Conservation (phyloP, 2,113 vertebrate genomes). For the Xenotilapia caudafasciata region DNA sequence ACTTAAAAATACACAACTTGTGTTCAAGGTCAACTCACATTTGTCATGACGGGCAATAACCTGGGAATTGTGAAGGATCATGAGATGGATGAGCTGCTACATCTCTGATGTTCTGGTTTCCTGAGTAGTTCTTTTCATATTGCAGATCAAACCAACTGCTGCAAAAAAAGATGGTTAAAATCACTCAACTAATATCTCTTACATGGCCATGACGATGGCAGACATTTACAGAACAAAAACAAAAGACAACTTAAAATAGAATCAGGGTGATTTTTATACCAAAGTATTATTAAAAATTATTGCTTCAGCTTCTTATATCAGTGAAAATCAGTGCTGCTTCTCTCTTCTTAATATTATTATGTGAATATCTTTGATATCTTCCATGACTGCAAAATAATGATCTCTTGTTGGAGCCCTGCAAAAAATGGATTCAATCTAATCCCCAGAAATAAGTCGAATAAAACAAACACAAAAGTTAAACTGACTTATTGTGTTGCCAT, state of each 20-base stretch:
- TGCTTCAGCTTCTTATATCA: background rate
- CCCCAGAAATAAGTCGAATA: background rate
- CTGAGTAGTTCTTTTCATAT: background rate
- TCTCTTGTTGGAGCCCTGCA: background rate
- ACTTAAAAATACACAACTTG: background rate
- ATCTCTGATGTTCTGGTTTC: background rate
- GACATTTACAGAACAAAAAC: background rate
- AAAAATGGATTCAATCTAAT: background rate
- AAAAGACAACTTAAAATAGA: background rate
- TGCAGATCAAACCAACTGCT: background rate
- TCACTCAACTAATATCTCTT: background rate
- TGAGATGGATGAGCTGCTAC: background rate
- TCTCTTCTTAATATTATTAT: background rate
- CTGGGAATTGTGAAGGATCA: background rate
- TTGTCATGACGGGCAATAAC: fast-evolving
- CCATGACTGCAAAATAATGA: background rate
- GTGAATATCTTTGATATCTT: background rate
- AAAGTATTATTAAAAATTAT: background rate
- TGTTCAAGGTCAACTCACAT: background rate
- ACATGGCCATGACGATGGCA: fast-evolving
- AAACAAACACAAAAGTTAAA: background rate
- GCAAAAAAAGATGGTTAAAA: background rate
- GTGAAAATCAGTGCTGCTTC: background rate
- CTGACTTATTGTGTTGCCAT: background rate
- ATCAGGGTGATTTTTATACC: background rate